Conservation (phyloP, 2,888 invertebrate genomes). For the Dendrolimus houi region DNA sequence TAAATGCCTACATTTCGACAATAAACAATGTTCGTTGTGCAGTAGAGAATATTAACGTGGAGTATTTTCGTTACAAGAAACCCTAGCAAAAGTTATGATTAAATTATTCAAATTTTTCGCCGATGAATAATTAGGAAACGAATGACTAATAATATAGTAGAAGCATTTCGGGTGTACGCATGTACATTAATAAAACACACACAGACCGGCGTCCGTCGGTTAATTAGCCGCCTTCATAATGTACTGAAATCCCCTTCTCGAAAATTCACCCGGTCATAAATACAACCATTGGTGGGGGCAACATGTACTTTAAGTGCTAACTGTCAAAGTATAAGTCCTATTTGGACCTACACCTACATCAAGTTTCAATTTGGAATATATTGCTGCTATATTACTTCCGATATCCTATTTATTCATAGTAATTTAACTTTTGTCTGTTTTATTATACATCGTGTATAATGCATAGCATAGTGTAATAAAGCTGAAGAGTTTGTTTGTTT, state of each 20-base stretch:
- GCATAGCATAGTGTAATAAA: too few relatives aligned
- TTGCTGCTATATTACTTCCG: too few relatives aligned
- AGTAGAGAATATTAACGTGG: too few relatives aligned
- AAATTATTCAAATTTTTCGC: background rate
- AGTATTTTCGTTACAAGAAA: background rate
- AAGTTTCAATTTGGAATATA: too few relatives aligned
- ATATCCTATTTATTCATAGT: too few relatives aligned
- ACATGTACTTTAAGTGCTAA: background rate
- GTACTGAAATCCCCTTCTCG: conserved; percentile 62
- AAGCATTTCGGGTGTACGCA: background rate
- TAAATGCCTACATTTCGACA: too few relatives aligned
- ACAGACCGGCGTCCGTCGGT: conserved; percentile 32
- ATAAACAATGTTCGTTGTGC: too few relatives aligned
- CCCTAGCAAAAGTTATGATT: background rate
- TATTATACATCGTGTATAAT: too few relatives aligned
- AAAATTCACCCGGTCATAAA: conserved; percentile 64
- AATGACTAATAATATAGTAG: background rate
- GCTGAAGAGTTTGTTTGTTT: too few relatives aligned
- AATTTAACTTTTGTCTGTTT: too few relatives aligned
- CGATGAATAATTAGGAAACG: background rate
- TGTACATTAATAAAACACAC: conserved; percentile 14
- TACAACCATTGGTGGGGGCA: conserved; percentile 36
- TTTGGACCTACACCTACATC: too few relatives aligned
- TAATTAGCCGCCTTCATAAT: conserved; percentile 72
- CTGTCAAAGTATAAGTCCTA: background rate